These are phyloP conservation scores for Luperina testacea DNA, from an alignment of 2,888 invertebrate species.

Conservation along the genomic window DNA sequence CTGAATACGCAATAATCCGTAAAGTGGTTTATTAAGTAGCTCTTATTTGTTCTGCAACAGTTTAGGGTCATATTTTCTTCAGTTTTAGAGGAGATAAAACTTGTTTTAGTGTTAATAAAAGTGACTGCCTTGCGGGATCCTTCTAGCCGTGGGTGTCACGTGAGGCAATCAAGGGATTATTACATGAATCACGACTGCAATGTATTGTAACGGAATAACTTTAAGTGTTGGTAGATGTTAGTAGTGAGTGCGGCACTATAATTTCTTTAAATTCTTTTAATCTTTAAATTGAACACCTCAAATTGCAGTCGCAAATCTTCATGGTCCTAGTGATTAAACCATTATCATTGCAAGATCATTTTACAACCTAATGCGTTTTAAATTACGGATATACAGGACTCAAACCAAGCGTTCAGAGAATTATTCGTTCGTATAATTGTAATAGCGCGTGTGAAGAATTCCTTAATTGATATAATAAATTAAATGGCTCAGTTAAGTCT, in stretches of 20 bases:
- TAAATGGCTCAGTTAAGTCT: constrained; percentile 76
- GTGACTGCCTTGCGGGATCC: constrained; percentile 25
- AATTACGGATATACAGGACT: constrained; percentile 43
- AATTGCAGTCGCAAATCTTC: constrained; percentile 4
- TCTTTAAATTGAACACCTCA: constrained; percentile 4
- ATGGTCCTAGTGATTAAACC: constrained; percentile 5
- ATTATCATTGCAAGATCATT: constrained; percentile 27
- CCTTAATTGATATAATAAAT: constrained; percentile 87
- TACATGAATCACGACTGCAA: constrained; percentile 27
- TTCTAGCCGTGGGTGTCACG: constrained; percentile 24
- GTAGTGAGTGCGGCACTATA: not conserved
- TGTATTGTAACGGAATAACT: constrained; percentile 5
- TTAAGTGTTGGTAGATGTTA: not conserved
- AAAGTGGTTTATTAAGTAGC: constrained; percentile 30
- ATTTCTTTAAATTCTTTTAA: no score
- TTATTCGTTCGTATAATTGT: constrained; percentile 69
- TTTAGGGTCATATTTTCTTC: constrained; percentile 31
- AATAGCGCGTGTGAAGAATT: constrained; percentile 83
- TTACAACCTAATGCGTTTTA: constrained; percentile 35
- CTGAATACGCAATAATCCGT: constrained; percentile 22
- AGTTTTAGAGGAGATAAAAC: constrained; percentile 39
- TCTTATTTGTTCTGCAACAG: constrained; percentile 39
- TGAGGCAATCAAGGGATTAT: constrained; percentile 37
- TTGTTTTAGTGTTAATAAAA: constrained; percentile 48
- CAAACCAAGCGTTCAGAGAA: constrained; percentile 43